Evolutionary conservation across 2,797 vertebrate species (phyloP), one percentile per base, ranked within the genome.

Genomic region (Myripristis murdjan): DNA sequence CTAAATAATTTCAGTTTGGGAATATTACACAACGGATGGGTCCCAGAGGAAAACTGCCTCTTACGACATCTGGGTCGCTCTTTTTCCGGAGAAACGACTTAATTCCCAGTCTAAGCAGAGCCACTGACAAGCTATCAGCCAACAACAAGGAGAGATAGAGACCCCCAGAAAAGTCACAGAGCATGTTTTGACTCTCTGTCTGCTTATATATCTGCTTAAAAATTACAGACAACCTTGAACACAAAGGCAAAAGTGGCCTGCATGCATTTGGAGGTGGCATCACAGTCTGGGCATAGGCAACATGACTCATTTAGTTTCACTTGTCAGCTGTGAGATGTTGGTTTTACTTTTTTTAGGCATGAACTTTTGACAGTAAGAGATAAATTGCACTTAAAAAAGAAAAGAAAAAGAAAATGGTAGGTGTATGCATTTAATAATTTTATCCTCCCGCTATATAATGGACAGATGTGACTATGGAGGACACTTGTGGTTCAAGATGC

Each of bases 91-190:
- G 20, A 70, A 73, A 80, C 67, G 15, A 37, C 86, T 79, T 62
- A 51, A 76, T 69, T 77, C 57, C 26, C 52, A 1, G 16, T 64
- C 53, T 46, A 71, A 64, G 48, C 22, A 55, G 51, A 66, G 63
- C 31, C 1, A 81, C 83, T 83, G 87, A 82, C 71, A 81, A 90
- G 49, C 83, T 82, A 86, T 89, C 84, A 82, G 77, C n/a, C 28
- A 47, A 61, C 79, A 77, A 77, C 58, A 48, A 66, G 61, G 70
- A 72, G 58, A 77, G 67, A 66, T 56, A 47, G 43, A 79, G 23
- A 59, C 23, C 52, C 69, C 71, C n/a, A 82, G 84, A 86, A 87
- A 86, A 62, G 31, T 14, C 41, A 62, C 16, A 80, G 76, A 79
- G 73, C 73, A 70, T 44, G 48, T 53, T 67, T 75, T 72, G 72